Evolutionary conservation across 2,113 vertebrate genomes (phyloP).

Genomic region (Upupa epops): DNA sequence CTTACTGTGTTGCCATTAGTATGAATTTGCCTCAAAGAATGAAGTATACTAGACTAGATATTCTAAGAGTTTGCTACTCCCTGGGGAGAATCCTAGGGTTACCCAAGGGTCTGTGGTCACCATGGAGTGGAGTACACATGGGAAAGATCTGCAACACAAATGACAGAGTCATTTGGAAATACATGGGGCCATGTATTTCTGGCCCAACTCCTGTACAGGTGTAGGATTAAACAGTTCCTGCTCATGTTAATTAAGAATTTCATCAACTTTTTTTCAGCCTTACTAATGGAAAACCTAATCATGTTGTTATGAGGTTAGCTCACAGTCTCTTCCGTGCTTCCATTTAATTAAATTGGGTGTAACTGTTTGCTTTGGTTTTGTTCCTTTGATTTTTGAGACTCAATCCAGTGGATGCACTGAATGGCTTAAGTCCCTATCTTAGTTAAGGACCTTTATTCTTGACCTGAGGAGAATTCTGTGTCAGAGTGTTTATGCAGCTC

Average conservation of each 20-base stretch:
- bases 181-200: too few species aligned
- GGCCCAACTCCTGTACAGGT: neutral
- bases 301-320: neutral
- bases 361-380: neutral
- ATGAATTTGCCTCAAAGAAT: neutral
- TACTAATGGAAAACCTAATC: neutral
- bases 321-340: neutral
- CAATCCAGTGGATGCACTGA: neutral
- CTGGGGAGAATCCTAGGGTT: neutral
- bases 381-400: neutral
- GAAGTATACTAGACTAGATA: neutral
- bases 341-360: neutral
- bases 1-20: neutral
- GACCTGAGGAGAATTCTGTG: constrained; percentile 3
- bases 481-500: too few species aligned
- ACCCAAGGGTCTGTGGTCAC: neutral
- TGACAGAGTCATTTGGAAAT: neutral
- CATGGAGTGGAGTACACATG: neutral
- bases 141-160: neutral
- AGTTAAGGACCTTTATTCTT: constrained; percentile 41
- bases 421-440: neutral
- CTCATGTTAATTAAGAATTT: neutral
- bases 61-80: neutral
- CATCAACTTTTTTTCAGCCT: neutral
- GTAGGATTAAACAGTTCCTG: neutral